Evolutionary conservation across 2,888 invertebrate species (phyloP), one percentile per base, ranked within the genome.

Genomic region (Ichneumon xanthorius): DNA sequence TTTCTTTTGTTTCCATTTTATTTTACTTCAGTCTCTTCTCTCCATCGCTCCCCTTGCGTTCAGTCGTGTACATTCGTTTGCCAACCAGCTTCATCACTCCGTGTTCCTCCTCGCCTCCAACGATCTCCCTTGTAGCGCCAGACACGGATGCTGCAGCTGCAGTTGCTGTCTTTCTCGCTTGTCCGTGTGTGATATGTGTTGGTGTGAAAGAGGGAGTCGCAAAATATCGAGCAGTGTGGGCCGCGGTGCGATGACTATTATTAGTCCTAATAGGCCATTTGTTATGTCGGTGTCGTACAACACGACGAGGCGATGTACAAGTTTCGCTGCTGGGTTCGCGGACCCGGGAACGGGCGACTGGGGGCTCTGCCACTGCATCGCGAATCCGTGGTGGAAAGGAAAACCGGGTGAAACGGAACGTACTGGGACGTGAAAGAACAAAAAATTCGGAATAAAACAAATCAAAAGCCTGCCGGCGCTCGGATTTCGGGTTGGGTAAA

Each of bases 201-300:
- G 30, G 45, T 37, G 61, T 55, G 33, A 26, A 37, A n/a, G 33
- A 61, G 9, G 11, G 68, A 19, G 58, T 30, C 4, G 78, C 61
- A 65, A 19, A 40, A 30, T 40, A 26, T 26, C n/a, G 61, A 61
- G 50, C 48, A 53, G 40, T 48, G 63, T 33, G 71, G 30, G 33
- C 22, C 73, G 53, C 73, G 65, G 72, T 80, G 75, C 76, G 82
- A 82, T 78, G 84, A 88, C 91, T 93, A 93, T 93, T 93, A 93
- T 93, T 93, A 93, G 93, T 90, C 89, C 91, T 93, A 92, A 93
- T 93, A 92, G 92, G 90, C 92, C 92, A 92, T 92, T 89, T 92
- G 93, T 92, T 91, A 90, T 75, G 86, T 80, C 73, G 81, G 87
- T 83, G 82, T 78, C 84, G 75, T 80, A 65, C 73, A 65, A 67